Base-by-base conservation (phyloP, 2,113 vertebrate species). In the Martes martes region DNA sequence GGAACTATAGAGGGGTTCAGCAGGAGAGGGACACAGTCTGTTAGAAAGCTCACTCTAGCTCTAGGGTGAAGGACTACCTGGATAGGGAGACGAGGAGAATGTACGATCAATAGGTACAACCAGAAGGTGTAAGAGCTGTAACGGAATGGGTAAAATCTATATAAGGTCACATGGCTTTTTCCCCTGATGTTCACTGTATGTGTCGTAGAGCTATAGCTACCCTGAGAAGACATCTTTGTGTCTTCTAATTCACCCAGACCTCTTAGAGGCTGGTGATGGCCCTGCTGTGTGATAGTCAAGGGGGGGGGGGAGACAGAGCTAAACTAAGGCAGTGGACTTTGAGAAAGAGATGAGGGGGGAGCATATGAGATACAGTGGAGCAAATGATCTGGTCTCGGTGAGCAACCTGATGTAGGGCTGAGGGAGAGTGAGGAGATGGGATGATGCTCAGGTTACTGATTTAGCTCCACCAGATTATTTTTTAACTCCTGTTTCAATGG, bases 81-180 rank as follows among this genome's bases (percentile, higher is more conserved):
- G 19, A 33, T 7, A 65, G 57, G 11, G 42, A 73, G 26, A 7
- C 45, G 5, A 59, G 63, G 71, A 76, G 24, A 59, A 39, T 39
- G 69, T 7, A 21, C 14, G 26, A 92, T n/a, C 71, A 21, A 21
- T 9, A 33, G 59, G 26, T 1, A 0, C 0, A 19, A 18, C 2
- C n/a, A 65, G 4, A 7, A 55, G 11, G 10, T 11, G 7, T 1
- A 10, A 8, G 23, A 42, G 24, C 45, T 33, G 0, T 36, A 24
- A 11, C 0, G 0, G 45, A 45, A 0, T 59, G 10, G 45, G 18
- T 10, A 4, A 2, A 8, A 50, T 21, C 50, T 7, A 0, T 7
- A 0, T 1, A 39, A 50, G 71, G 8, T 52, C 1, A 1, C 21
- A 23, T 14, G 11, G 28, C 4, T 0, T 7, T 0, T 57, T 14